Percentiles rank a stretch among this genome's conserved stretches.
Evolutionary conservation across 2,888 invertebrate genomes (phyloP).

Genomic region (Diarsia mendica): DNA sequence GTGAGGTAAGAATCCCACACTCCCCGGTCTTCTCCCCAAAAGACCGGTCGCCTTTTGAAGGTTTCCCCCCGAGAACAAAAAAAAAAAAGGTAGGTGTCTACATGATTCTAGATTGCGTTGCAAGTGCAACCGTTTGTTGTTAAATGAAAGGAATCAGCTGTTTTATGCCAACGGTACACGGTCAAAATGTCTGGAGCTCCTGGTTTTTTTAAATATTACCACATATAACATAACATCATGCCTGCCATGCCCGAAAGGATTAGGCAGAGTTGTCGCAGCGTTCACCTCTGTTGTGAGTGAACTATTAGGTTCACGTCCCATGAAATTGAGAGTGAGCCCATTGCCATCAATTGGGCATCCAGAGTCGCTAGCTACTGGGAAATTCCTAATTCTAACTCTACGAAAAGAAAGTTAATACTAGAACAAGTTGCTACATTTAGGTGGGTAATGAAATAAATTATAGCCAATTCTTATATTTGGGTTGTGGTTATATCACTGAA

Average conservation of each 20-base stretch:
- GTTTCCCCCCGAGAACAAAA: too few species aligned
- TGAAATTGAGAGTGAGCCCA: not conserved
- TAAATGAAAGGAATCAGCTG: not conserved
- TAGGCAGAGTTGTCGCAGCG: too few species aligned
- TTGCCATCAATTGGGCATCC: not conserved
- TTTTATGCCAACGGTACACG: not conserved
- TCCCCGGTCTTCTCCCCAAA: too few species aligned
- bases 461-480: not conserved
- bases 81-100: not conserved
- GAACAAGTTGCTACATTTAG: not conserved
- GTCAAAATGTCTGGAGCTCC: not conserved
- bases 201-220: not conserved
- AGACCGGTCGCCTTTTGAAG: too few species aligned
- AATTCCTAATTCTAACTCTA: not conserved
- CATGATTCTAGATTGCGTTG: not conserved
- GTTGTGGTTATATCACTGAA: slow-evolving; percentile 7
- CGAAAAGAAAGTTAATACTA: too few species aligned
- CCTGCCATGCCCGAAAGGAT: not conserved
- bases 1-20: too few species aligned
- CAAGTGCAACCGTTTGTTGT: not conserved
- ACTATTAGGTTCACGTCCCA: too few species aligned
- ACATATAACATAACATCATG: not conserved
- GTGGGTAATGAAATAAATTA: not conserved
- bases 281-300: too few species aligned
- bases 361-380: not conserved